Base-by-base conservation (phyloP, 2,888 invertebrate genomes). In the Lycaena phlaeas region DNA sequence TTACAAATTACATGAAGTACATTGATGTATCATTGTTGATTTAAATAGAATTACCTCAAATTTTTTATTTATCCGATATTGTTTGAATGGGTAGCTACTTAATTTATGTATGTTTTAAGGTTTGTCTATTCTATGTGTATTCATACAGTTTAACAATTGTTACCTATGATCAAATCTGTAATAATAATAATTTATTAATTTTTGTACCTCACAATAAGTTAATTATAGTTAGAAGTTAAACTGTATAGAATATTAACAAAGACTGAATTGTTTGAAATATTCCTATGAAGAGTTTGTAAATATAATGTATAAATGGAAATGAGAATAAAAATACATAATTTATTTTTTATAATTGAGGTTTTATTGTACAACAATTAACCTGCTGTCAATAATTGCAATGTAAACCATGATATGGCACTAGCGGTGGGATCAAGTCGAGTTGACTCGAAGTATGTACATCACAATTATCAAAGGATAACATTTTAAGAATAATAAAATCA, bases 261-360 rank as follows among this genome's bases (percentile, higher is more conserved):
- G 82, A 81, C 82, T 82, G 82, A 82, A 67, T 70, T 71, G 64
- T 68, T 70, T 68, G 67, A 68, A 69, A 68, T 57, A 64, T 54
- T 63, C 59, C 65, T 66, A 53, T 67, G 67, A 56, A 61, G 56
- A 50, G 57, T 55, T 61, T 69, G 66, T 71, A 68, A 67, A 68
- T 76, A 71, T 59, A 49, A 55, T 67, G 61, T 59, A 63, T 63
- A 62, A 51, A 46, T 56, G 53, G 71, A 67, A 72, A 59, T 58
- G 72, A 66, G 74, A 75, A 70, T 68, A 65, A 76, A 76, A 68
- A 67, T 62, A 67, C 55, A 68, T 74, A 74, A 78, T 68, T 77
- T 78, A 78, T 81, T 79, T 79, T 79, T 68, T 53, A 68, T 56
- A 63, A 39, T 4, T 41, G 37, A 27, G 15, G 30, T 47, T 49